Conservation (phyloP, 1,140 invertebrate genomes). For the Nasonia longicornis region DNA sequence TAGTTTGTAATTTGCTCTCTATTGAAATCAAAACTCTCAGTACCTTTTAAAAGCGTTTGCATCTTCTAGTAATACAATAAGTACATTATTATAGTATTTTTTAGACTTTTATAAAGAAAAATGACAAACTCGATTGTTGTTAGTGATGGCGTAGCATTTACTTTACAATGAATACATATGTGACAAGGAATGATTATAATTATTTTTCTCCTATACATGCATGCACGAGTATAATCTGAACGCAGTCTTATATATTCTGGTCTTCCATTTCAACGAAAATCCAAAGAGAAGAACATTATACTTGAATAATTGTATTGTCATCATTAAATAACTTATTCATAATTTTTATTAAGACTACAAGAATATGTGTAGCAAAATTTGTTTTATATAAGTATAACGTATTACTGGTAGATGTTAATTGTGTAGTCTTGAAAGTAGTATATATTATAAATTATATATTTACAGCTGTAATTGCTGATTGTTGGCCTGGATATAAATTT, state of each 20-base stretch:
- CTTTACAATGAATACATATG: slow-evolving; percentile 33
- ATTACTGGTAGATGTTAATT: slow-evolving; percentile 25
- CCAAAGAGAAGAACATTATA: not conserved
- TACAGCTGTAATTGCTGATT: slow-evolving; percentile 22
- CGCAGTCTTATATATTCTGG: slow-evolving; percentile 13
- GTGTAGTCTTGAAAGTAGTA: slow-evolving; percentile 4
- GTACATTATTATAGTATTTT: slow-evolving; percentile 40
- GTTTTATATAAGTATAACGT: slow-evolving; percentile 5
- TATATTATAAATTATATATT: not conserved
- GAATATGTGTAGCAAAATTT: not conserved
- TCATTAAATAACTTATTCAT: not conserved
- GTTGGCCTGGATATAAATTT: slow-evolving; percentile 26
- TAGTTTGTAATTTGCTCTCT: not conserved
- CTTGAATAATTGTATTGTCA: not conserved
- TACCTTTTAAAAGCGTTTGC: slow-evolving; percentile 15
- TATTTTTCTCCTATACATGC: not conserved
- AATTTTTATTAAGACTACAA: not conserved
- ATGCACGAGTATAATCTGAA: not conserved
- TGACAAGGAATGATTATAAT: not conserved
- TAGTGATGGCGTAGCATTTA: not conserved
- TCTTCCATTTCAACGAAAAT: slow-evolving; percentile 25
- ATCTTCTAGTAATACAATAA: slow-evolving; percentile 33
- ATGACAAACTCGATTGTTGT: too few species aligned
- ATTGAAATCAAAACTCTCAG: slow-evolving; percentile 32
- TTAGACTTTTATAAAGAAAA: slow-evolving; percentile 47